Evolutionary conservation across 2,888 invertebrate genomes (phyloP).

Genomic region (Volucella inanis): DNA sequence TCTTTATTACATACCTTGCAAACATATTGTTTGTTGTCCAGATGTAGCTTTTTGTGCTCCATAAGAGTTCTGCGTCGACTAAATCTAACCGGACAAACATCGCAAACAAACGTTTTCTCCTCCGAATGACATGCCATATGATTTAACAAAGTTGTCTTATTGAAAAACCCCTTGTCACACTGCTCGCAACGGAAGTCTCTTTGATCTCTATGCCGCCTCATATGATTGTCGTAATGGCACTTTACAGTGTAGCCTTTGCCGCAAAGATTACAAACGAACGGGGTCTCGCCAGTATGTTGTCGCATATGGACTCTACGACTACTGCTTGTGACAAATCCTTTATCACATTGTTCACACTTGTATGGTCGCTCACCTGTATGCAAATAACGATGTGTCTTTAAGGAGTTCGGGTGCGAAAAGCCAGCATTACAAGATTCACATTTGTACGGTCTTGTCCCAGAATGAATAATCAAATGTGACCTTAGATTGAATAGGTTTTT

Average conservation of each 20-base stretch:
- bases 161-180: constrained; percentile 80
- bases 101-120: constrained; percentile 80
- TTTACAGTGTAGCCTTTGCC: constrained; percentile 54
- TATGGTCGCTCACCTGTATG: constrained; percentile 71
- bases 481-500: constrained; percentile 61
- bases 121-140: constrained; percentile 80
- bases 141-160: constrained; percentile 79
- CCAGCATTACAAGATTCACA: constrained; percentile 62
- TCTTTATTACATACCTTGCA: constrained; percentile 78
- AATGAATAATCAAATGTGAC: constrained; percentile 56
- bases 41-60: constrained; percentile 80
- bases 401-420: constrained; percentile 60
- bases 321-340: constrained; percentile 80
- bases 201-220: constrained; percentile 78
- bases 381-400: constrained; percentile 60
- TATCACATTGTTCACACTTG: constrained; percentile 80
- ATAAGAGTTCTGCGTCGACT: constrained; percentile 80
- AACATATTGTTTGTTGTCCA: constrained; percentile 79
- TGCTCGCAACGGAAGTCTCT: constrained; percentile 78
- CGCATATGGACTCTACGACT: constrained; percentile 78
- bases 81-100: constrained; percentile 79
- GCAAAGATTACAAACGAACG: constrained; percentile 56
- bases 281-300: constrained; percentile 62
- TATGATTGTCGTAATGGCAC: constrained; percentile 77
- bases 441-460: constrained; percentile 62